phyloP scores from a whole-genome alignment of 2,888 invertebrate genomes.

The Chloromyia formosa region DNA sequence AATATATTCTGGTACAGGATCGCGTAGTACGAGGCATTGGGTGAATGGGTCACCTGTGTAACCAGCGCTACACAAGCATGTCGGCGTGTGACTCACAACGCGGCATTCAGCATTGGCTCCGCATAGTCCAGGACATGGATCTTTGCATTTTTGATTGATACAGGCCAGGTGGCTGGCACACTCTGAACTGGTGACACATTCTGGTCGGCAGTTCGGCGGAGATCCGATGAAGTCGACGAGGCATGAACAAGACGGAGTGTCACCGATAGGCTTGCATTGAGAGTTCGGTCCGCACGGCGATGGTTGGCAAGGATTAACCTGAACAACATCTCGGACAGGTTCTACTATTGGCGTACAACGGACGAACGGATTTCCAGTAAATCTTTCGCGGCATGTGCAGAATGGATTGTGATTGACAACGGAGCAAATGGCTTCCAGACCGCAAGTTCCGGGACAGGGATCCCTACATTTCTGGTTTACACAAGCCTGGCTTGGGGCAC shows the following conservation, averaged over 20 bases:
- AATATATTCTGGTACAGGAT: constrained; percentile 62
- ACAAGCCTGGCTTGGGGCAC: constrained; percentile 77
- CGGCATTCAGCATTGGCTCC: constrained; percentile 78
- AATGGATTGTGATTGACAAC: constrained; percentile 84
- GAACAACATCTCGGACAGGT: constrained; percentile 64
- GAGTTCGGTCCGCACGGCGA: constrained; percentile 85
- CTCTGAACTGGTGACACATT: constrained; percentile 81
- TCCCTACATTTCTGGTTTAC: constrained; percentile 81
- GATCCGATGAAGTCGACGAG: constrained; percentile 72
- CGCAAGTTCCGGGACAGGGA: constrained; percentile 86
- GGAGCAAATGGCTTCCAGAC: constrained; percentile 76
- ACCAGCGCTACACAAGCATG: constrained; percentile 73
- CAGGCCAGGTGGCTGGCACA: constrained; percentile 76
- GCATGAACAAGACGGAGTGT: constrained; percentile 79
- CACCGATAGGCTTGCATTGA: constrained; percentile 73
- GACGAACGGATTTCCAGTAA: constrained; percentile 80
- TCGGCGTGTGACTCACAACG: constrained; percentile 78
- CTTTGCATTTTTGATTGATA: constrained; percentile 78
- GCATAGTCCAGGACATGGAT: constrained; percentile 78
- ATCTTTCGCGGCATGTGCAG: constrained; percentile 74
- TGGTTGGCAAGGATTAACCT: constrained; percentile 76
- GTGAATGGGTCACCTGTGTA: constrained; percentile 81
- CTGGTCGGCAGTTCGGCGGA: constrained; percentile 81
- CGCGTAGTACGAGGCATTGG: constrained; percentile 67
- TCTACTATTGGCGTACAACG: constrained; percentile 70